Percentiles rank a stretch among this genome's conserved stretches.
Evolutionary conservation across 1,140 invertebrate genomes (phyloP).

Genomic region (Dolichoris vasculosae): DNA sequence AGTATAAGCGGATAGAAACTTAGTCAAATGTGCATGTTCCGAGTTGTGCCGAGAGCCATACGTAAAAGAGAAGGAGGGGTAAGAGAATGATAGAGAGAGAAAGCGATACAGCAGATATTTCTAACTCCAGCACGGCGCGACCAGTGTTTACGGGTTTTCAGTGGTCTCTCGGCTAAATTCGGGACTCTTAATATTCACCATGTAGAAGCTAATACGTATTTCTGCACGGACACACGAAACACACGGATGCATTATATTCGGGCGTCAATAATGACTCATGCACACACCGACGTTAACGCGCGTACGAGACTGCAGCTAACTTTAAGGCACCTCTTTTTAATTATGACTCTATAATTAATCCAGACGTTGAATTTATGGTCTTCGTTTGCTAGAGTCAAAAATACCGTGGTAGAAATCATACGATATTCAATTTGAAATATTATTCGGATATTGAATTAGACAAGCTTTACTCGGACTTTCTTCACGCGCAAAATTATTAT

Average conservation of each 20-base stretch:
- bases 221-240: too few relatives aligned
- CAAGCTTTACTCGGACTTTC: too few relatives aligned
- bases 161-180: constrained; percentile 44
- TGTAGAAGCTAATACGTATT: constrained; percentile 11
- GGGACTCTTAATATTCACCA: constrained; percentile 38
- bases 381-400: neutral
- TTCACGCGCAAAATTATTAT: too few relatives aligned
- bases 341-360: neutral
- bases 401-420: too few relatives aligned
- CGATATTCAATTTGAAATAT: neutral
- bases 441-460: neutral
- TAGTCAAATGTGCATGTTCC: constrained; percentile 34
- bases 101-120: constrained; percentile 42
- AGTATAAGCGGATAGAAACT: constrained; percentile 54
- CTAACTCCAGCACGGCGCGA: constrained; percentile 40
- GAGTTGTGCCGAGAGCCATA: constrained; percentile 4
- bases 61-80: constrained; percentile 1
- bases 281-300: neutral
- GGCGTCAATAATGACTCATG: constrained; percentile 56
- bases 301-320: too few relatives aligned
- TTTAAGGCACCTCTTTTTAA: neutral
- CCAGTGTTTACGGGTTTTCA: constrained; percentile 50
- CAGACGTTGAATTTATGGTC: neutral
- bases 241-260: neutral
- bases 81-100: neutral